Base-by-base conservation (phyloP, 2,797 vertebrate species). In the Enteromius trimaculatus region DNA sequence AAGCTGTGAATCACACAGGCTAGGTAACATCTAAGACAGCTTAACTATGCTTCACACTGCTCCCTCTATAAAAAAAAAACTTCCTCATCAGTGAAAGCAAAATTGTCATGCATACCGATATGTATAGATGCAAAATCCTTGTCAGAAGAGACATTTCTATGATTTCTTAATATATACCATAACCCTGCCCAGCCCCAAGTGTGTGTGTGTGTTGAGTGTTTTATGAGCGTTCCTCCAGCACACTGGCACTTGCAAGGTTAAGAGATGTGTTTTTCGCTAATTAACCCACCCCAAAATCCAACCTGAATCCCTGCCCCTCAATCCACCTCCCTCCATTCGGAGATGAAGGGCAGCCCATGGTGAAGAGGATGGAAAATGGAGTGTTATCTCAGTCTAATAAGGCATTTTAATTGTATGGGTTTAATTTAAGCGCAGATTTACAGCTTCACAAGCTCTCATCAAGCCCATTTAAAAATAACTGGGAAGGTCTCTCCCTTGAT, bases 311-410 rank as follows among this genome's bases (percentile, higher is more conserved):
- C 81, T 79, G 74, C 42, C 49, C 80, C 75, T 70, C 65, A 80
- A 84, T 85, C 72, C 60, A 79, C 53, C 51, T 37, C 47, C 44
- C 58, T 47, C 44, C 34, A 87, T 53, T 84, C 53, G 34, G 83
- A 79, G 86, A 89, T 83, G 64, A 79, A 88, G 84, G 87, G 84
- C 69, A 78, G 74, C 64, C 85, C 77, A 62, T 81, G 79, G 83
- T 66, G 77, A 16, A 42, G 58, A 42, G 71, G 44, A 34, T 51
- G 82, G 88, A 64, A 74, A 88, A 84, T 75, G 42, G 80, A 90
- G 60, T 80, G 84, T 72, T 86, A 86, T 86, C 87, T 86, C 86
- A 69, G 31, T 87, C 87, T 90, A 92, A 92, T 89, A 90, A 90
- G 81, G 83, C 79, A 86, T 91, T 89, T 89, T 84, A 86, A 90